Evolutionary conservation across 2,888 invertebrate genomes (phyloP).

Genomic region (Morpho achilles): DNA sequence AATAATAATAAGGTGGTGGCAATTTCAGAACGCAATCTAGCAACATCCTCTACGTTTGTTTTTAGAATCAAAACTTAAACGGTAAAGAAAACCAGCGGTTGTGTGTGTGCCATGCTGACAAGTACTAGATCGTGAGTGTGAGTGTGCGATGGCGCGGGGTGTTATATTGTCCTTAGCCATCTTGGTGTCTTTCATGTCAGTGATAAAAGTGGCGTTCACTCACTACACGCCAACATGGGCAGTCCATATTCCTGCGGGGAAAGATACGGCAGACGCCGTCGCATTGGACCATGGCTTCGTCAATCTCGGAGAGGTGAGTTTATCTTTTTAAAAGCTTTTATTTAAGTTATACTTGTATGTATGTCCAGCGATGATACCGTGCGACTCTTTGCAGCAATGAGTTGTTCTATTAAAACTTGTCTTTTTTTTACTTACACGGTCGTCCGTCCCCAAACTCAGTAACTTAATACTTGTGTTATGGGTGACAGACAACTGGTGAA

Average conservation of each 20-base stretch:
- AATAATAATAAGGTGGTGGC: no score
- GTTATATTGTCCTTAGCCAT: conserved; percentile 51
- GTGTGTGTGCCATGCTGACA: conserved; percentile 70
- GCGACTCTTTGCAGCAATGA: no score
- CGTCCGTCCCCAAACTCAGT: no score
- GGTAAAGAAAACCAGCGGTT: conserved; percentile 18
- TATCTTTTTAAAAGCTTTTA: neutral
- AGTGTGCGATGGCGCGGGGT: conserved; percentile 67
- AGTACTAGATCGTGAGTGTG: conserved; percentile 71
- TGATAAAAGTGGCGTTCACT: conserved; percentile 47
- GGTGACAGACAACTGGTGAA: no score
- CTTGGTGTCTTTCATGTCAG: conserved; percentile 51
- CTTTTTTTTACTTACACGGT: no score
- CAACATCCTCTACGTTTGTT: conserved; percentile 21
- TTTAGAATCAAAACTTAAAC: conserved; percentile 15
- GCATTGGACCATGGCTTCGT: conserved; percentile 90
- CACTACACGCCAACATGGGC: conserved; percentile 93
- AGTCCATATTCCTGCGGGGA: conserved; percentile 86
- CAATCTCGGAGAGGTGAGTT: conserved; percentile 90
- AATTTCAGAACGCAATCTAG: conserved; percentile 9
- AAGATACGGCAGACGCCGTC: conserved; percentile 84
- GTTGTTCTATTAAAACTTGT: no score
- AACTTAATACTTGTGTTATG: no score
- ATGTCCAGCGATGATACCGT: no score
- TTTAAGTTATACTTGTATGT: no score